Evolutionary conservation across 53 echinoderm and acorn worm genomes (phyloP).

Genomic region (Mesocentrotus franciscanus): DNA sequence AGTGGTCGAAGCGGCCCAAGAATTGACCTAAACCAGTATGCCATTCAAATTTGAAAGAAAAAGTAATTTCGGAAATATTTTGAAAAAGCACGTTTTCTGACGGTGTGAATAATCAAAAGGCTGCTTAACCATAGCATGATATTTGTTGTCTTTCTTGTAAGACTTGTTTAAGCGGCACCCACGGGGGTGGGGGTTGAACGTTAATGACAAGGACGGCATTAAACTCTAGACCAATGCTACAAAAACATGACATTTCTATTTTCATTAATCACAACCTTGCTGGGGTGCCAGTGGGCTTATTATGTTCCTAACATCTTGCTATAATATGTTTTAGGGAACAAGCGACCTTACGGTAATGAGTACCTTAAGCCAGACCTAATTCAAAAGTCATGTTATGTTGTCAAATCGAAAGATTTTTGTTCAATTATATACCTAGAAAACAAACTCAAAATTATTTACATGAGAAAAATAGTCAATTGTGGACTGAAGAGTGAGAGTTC

Average conservation of each 20-base stretch:
- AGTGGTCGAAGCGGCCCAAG: background rate
- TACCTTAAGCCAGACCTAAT: background rate
- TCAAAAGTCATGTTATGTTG: background rate
- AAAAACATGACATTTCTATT: constrained; percentile 13
- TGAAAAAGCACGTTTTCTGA: background rate
- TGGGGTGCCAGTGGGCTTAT: background rate
- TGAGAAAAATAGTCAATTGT: too few species aligned
- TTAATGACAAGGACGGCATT: background rate
- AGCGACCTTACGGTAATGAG: background rate
- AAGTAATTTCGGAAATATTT: background rate
- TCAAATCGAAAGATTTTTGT: background rate
- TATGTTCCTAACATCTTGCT: constrained; percentile 9
- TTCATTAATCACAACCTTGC: background rate
- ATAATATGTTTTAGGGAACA: background rate
- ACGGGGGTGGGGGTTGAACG: background rate
- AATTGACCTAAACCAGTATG: background rate
- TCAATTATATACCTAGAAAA: too few species aligned
- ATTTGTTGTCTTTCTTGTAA: background rate
- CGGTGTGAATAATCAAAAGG: background rate
- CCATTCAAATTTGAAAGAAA: background rate
- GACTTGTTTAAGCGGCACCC: background rate
- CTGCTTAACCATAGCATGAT: too few species aligned
- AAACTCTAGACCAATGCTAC: background rate
- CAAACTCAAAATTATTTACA: too few species aligned
- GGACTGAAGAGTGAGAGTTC: too few species aligned